Evolutionary conservation across 92 coral and sea anemone genomes (phyloP), one percentile per base, ranked within the genome.

Genomic region (Palythoa grandis): DNA sequence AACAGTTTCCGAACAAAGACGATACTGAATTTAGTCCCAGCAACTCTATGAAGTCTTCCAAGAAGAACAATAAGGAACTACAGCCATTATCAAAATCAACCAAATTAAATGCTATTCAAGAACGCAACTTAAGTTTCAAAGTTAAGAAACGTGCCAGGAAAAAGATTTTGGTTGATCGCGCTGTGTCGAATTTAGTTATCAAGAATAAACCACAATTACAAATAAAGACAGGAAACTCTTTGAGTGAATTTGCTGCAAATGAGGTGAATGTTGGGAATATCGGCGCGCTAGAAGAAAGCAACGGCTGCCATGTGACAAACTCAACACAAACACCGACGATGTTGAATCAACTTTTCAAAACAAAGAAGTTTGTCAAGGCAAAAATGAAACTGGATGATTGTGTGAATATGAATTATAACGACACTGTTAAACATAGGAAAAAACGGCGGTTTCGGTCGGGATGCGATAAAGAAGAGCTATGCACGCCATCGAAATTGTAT

Each of bases 261-360:
- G 85, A 69, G 58, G 47, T 65, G 61, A 47, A 66, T 43, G 43
- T 66, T 80, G n/a, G 17, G 38, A 69, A 65, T 80, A 80, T 80
- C 73, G 60, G 74, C 75, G 76, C 91, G 86, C 53, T 74, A 53
- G 77, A 37, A 38, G 40, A 80, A 70, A 70, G 37, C 35, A 56
- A 47, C 48, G 40, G 80, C 60, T 67, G 68, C 54, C 90, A 89
- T 87, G 95, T 85, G 86, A 77, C 90, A 69, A 92, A 83, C 67
- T 69, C 72, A 82, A 80, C 91, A 63, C 94, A 89, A 87, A 90
- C 93, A 76, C 53, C 83, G 63, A 63, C 92, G 66, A 74, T 84
- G 84, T 80, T 87, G 57, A 79, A 79, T 52, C 82, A 82, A 50
- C 20, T 76, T 35, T 61, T 17, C 80, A 86, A 92, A 76, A 91